These are phyloP conservation scores for Andrena camellia DNA, from an alignment of 2,888 invertebrate species.

Conservation along the genomic window DNA sequence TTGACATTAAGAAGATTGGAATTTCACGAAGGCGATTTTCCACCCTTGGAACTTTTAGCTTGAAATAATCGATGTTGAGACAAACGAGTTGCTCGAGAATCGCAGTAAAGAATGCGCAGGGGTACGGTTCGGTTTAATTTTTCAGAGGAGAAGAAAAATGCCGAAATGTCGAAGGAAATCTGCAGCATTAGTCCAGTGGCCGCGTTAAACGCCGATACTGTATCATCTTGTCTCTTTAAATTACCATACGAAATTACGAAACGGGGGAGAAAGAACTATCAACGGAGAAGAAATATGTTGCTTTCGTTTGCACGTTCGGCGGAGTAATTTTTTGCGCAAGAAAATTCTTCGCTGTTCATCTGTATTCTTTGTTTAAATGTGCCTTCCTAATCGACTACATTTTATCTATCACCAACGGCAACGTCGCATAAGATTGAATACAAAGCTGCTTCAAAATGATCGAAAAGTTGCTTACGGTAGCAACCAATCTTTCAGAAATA, in stretches of 20 bases:
- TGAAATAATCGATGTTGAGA: constrained; percentile 30
- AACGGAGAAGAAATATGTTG: constrained; percentile 4
- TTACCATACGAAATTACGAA: constrained; percentile 27
- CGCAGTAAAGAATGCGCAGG: constrained; percentile 35
- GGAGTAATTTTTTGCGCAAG: neutral
- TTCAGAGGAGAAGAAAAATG: constrained; percentile 35
- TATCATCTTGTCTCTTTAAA: constrained; percentile 44
- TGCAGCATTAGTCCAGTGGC: constrained; percentile 45
- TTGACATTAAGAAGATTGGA: constrained; percentile 25
- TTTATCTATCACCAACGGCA: neutral
- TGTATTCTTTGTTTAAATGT: neutral
- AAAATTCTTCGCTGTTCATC: neutral
- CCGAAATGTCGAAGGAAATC: constrained; percentile 43
- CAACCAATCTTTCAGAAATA: neutral
- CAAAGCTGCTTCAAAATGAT: neutral
- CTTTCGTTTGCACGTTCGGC: neutral
- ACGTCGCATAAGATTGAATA: neutral
- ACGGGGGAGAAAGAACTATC: neutral
- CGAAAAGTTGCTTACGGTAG: neutral
- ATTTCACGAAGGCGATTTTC: constrained; percentile 19
- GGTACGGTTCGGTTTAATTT: constrained; percentile 34
- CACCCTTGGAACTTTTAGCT: constrained; percentile 17
- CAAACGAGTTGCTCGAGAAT: constrained; percentile 32
- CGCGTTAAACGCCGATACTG: constrained; percentile 47
- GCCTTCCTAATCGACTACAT: neutral